A percentile compares a stretch with the other conserved stretches of the same genome.
Evolutionary conservation across 1,140 invertebrate genomes (phyloP).

Genomic region (Papilio glaucus): DNA sequence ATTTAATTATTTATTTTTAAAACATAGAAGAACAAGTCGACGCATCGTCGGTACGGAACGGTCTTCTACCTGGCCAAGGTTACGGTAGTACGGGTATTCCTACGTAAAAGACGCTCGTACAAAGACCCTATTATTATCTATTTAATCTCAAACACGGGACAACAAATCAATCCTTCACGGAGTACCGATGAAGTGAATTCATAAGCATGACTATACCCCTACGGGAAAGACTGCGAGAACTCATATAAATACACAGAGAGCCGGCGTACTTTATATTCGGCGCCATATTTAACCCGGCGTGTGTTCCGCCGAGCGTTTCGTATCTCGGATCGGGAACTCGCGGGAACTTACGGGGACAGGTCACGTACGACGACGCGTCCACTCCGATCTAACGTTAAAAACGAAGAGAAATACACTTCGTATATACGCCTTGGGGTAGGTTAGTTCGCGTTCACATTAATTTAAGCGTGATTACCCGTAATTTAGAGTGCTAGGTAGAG

Average conservation of each 20-base stretch:
- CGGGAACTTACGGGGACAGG: slow-evolving; percentile 38
- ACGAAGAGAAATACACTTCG: not conserved
- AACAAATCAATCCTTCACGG: not conserved
- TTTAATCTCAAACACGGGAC: not conserved
- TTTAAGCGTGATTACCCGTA: not conserved
- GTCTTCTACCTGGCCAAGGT: not conserved
- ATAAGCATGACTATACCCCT: slow-evolving; percentile 26
- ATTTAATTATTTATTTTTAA: no score
- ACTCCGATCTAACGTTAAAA: slow-evolving; percentile 22
- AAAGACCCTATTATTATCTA: not conserved
- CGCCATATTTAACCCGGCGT: slow-evolving; percentile 45
- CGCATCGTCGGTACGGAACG: not conserved
- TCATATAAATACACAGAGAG: slow-evolving; percentile 41
- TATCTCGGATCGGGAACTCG: slow-evolving; percentile 46
- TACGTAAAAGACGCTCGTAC: no score
- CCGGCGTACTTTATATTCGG: slow-evolving; percentile 50
- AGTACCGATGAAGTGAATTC: slow-evolving; percentile 14
- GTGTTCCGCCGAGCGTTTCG: slow-evolving; percentile 49
- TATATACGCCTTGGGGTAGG: slow-evolving; percentile 19
- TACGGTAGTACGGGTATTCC: no score
- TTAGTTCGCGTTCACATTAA: not conserved
- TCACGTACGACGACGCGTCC: slow-evolving; percentile 33
- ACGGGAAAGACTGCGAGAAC: slow-evolving; percentile 38
- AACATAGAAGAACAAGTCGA: not conserved
- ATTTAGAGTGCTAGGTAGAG: not conserved